phyloP scores from a whole-genome alignment of 2,888 invertebrate species.

The Rotaria macrura region DNA sequence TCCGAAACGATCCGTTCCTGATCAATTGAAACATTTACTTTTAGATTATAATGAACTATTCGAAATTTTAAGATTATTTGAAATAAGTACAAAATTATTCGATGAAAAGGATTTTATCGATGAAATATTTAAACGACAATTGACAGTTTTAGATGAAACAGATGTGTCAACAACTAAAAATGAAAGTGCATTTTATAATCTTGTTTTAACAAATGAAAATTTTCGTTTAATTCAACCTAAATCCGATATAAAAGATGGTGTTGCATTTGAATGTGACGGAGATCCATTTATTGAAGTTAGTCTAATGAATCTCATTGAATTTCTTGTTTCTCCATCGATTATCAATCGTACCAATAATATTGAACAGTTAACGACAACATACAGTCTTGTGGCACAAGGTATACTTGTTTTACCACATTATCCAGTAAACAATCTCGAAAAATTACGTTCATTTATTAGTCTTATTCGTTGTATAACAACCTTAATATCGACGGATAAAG shows the following conservation, averaged over 20 bases:
- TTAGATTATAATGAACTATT: not conserved
- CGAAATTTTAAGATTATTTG: not conserved
- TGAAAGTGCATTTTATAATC: not conserved
- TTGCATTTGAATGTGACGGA: not conserved
- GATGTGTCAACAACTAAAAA: not conserved
- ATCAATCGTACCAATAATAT: not conserved
- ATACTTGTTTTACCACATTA: not conserved
- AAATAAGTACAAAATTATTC: not conserved
- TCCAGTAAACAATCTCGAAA: constrained; percentile 14
- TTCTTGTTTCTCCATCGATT: not conserved
- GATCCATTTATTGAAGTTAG: constrained; percentile 8
- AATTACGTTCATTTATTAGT: not conserved
- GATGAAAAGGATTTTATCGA: not conserved
- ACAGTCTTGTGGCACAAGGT: not conserved
- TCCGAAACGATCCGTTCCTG: not conserved
- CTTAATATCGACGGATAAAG: not conserved
- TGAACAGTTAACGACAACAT: not conserved
- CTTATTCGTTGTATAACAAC: constrained; percentile 17
- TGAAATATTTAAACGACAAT: not conserved
- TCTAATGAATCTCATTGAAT: constrained; percentile 5
- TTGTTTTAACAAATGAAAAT: not conserved
- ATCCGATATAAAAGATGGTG: not conserved
- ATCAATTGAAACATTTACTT: not conserved
- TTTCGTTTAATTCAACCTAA: not conserved
- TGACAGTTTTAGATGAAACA: not conserved